Evolutionary conservation across 2,888 invertebrate species (phyloP).

Genomic region (Invenusta paracnida): DNA sequence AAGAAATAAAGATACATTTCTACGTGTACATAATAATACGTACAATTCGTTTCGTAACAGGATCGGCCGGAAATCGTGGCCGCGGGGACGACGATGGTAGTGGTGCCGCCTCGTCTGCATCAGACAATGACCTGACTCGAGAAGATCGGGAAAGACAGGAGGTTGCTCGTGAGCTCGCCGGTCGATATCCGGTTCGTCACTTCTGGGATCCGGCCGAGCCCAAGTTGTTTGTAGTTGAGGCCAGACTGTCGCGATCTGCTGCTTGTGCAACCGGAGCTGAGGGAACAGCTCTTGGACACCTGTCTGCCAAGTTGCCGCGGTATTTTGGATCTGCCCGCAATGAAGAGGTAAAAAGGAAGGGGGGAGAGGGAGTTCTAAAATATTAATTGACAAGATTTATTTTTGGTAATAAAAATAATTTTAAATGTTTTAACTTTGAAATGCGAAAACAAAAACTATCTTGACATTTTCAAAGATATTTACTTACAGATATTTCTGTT

Average conservation of each 20-base stretch:
- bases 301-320: not conserved
- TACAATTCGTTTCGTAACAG: too few species aligned
- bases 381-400: too few species aligned
- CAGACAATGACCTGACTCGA: not conserved
- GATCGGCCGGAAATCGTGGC: not conserved
- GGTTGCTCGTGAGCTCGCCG: conserved; percentile 62
- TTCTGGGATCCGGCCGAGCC: conserved; percentile 84
- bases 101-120: not conserved
- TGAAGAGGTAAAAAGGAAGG: too few species aligned
- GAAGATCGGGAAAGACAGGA: conserved; percentile 5
- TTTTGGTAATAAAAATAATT: too few species aligned
- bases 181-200: conserved; percentile 65
- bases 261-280: not conserved
- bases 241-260: not conserved
- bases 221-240: conserved; percentile 76
- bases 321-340: too few species aligned
- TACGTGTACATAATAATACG: too few species aligned
- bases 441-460: too few species aligned
- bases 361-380: too few species aligned
- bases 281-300: not conserved
- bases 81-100: not conserved
- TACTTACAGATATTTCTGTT: too few species aligned
- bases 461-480: too few species aligned
- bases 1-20: too few species aligned
- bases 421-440: too few species aligned